These are phyloP conservation scores for Ornithoptera alexandrae DNA, from an alignment of 2,888 invertebrate genomes.

Conservation along the genomic window DNA sequence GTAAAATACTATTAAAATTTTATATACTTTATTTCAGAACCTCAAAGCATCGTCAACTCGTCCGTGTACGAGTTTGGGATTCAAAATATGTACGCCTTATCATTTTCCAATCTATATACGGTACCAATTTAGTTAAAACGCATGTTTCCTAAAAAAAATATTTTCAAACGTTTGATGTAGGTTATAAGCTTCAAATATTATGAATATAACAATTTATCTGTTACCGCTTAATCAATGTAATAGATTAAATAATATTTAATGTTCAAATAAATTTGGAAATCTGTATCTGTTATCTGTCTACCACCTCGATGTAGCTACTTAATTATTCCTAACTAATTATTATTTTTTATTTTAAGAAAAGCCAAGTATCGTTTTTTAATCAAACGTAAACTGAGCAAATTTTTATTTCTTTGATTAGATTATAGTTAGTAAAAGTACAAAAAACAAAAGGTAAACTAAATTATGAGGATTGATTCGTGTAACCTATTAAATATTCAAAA, in stretches of 20 bases:
- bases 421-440: too few species aligned
- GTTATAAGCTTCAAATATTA: constrained; percentile 11
- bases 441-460: too few species aligned
- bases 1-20: not conserved
- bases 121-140: constrained; percentile 20
- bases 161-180: constrained; percentile 23
- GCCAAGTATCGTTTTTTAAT: too few species aligned
- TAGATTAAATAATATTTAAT: not conserved
- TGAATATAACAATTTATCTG: constrained; percentile 9
- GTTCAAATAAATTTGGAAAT: not conserved
- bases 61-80: constrained; percentile 7
- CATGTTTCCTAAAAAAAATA: constrained; percentile 11
- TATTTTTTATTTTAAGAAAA: too few species aligned
- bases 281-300: not conserved
- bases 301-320: too few species aligned
- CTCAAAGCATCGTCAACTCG: constrained; percentile 5
- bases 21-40: constrained; percentile 28
- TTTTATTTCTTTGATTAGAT: too few species aligned
- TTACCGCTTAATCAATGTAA: constrained; percentile 16
- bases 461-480: too few species aligned
- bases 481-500: too few species aligned
- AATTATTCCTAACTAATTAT: too few species aligned
- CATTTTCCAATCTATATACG: constrained; percentile 21
- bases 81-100: constrained; percentile 31
- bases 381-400: too few species aligned